phyloP scores from a whole-genome alignment of 2,888 invertebrate species.

The Electrophaes corylata region DNA sequence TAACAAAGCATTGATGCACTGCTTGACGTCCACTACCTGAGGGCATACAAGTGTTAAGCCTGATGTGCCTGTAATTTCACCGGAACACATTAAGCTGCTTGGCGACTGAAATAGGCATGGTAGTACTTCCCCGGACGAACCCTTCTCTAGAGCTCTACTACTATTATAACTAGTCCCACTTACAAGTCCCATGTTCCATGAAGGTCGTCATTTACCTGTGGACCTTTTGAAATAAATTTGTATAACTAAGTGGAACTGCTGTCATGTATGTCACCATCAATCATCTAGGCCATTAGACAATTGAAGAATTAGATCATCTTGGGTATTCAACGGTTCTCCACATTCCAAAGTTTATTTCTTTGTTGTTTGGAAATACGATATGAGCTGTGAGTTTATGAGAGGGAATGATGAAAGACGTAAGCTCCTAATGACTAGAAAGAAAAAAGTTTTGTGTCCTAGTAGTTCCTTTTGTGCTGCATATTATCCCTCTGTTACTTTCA shows the following conservation, averaged over 20 bases:
- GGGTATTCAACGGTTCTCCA: neutral
- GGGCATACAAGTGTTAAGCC: too few species aligned
- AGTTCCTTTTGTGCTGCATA: neutral
- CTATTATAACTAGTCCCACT: too few species aligned
- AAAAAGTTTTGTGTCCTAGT: too few species aligned
- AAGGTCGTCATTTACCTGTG: too few species aligned
- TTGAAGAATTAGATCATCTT: conserved; percentile 6
- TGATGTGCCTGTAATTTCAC: too few species aligned
- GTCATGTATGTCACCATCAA: conserved; percentile 2
- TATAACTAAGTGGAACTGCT: neutral
- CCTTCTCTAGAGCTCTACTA: too few species aligned
- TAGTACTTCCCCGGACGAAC: too few species aligned
- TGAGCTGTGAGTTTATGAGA: neutral
- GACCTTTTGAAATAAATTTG: neutral
- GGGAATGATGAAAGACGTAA: neutral
- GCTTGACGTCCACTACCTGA: too few species aligned
- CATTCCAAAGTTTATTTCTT: neutral
- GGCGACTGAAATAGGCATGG: too few species aligned
- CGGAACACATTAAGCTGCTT: too few species aligned
- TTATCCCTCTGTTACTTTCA: neutral
- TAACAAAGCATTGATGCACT: too few species aligned
- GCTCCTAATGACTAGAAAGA: neutral
- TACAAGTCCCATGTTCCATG: too few species aligned
- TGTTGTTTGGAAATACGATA: neutral
- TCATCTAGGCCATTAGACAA: neutral